A percentile compares a stretch with the other conserved stretches of the same genome.
phyloP scores from a whole-genome alignment of 2,797 vertebrate species.

The Nannoperca obscura region DNA sequence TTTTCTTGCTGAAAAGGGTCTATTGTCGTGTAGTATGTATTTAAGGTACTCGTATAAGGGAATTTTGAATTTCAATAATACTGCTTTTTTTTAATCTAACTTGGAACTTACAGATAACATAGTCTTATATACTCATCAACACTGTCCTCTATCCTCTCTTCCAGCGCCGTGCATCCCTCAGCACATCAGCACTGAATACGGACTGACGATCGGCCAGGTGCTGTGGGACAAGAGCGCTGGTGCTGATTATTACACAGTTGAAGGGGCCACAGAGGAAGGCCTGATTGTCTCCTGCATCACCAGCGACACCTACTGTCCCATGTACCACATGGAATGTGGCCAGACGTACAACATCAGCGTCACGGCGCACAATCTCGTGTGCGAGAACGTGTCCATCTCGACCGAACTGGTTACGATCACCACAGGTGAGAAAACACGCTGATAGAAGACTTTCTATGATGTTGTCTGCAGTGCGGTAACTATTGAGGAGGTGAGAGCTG shows the following conservation, averaged over 20 bases:
- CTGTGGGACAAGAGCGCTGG: slow-evolving; percentile 77
- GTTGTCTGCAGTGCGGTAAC: not conserved
- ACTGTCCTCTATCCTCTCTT: slow-evolving; percentile 12
- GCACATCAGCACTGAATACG: slow-evolving; percentile 71
- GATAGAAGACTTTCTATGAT: not conserved
- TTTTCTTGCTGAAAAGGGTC: no score
- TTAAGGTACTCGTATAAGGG: not conserved
- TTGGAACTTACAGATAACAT: not conserved
- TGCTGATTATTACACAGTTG: slow-evolving; percentile 71
- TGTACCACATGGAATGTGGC: slow-evolving; percentile 78
- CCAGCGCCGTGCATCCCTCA: slow-evolving; percentile 81
- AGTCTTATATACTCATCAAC: not conserved
- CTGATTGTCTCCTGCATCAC: slow-evolving; percentile 65
- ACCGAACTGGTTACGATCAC: slow-evolving; percentile 31
- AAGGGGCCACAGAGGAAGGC: slow-evolving; percentile 74
- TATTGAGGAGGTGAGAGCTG: not conserved
- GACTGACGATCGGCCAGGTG: slow-evolving; percentile 71
- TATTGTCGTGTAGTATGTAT: not conserved
- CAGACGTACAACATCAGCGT: slow-evolving; percentile 80
- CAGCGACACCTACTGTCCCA: slow-evolving; percentile 74
- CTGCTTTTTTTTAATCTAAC: no score
- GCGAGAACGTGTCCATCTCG: slow-evolving; percentile 63
- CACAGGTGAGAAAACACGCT: slow-evolving; percentile 76
- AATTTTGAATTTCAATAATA: not conserved
- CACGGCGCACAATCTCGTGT: slow-evolving; percentile 74